Conservation (phyloP, 2,888 invertebrate species). For the Strigamia maritima region DNA sequence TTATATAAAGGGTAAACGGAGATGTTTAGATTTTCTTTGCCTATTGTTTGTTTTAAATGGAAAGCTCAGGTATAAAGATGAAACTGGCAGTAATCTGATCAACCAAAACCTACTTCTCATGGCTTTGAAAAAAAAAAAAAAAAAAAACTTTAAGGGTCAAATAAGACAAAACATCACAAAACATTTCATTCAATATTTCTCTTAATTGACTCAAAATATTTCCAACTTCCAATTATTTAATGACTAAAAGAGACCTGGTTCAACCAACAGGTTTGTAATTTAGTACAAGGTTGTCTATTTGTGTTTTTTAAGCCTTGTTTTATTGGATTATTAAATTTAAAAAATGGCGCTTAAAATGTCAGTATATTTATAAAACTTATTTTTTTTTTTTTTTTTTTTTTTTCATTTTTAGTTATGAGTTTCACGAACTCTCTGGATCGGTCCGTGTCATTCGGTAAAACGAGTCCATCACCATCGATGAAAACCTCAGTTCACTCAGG, state of each 20-base stretch:
- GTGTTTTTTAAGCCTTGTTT: not conserved
- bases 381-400: not conserved
- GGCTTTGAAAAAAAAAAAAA: no score
- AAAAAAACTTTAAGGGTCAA: not conserved
- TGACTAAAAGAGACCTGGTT: not conserved
- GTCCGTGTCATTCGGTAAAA: not conserved
- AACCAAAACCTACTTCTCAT: conserved; percentile 26
- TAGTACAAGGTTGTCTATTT: not conserved
- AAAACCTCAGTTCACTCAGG: not conserved
- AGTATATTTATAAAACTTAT: not conserved
- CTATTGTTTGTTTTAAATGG: conserved; percentile 30
- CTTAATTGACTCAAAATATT: not conserved
- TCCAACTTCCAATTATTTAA: not conserved
- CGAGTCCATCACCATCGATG: not conserved
- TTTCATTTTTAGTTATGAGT: not conserved
- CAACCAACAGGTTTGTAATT: not conserved
- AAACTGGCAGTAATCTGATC: not conserved
- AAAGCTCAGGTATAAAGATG: conserved; percentile 12
- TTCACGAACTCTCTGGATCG: conserved; percentile 13
- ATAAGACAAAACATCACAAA: not conserved
- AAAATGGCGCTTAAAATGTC: not conserved
- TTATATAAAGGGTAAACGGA: not conserved
- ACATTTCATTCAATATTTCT: not conserved
- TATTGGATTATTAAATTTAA: not conserved
- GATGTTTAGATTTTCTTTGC: conserved; percentile 23